Evolutionary conservation across 1,140 invertebrate species (phyloP).

Genomic region (Leptoteleia sp.): DNA sequence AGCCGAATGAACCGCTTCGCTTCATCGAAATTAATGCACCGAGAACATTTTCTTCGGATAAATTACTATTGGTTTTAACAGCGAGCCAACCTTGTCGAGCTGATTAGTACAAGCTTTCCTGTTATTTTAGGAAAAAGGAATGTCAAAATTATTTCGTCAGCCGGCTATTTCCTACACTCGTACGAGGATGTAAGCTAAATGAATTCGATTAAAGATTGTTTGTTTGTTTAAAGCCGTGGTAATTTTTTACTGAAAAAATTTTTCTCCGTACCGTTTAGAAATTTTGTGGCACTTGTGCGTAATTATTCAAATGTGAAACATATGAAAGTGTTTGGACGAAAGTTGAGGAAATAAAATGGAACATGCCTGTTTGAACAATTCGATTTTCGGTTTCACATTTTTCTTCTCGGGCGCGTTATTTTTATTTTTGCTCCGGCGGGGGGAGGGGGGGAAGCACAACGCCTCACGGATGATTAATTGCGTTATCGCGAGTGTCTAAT

Average conservation of each 20-base stretch:
- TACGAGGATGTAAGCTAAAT: no score
- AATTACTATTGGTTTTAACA: no score
- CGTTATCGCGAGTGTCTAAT: slow-evolving; percentile 19
- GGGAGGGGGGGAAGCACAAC: slow-evolving; percentile 3
- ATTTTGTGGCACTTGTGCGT: slow-evolving; percentile 28
- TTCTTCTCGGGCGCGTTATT: not conserved
- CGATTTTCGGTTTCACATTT: slow-evolving; percentile 36
- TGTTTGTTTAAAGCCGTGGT: no score
- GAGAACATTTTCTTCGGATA: no score
- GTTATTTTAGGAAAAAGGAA: no score
- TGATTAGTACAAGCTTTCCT: no score
- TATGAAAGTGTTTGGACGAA: slow-evolving; percentile 58
- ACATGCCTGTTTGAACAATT: slow-evolving; percentile 33
- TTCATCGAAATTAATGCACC: no score
- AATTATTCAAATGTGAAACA: slow-evolving; percentile 57
- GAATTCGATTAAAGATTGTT: no score
- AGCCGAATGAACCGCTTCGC: not conserved
- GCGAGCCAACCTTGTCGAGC: no score
- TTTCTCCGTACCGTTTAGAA: slow-evolving; percentile 40
- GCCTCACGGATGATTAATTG: slow-evolving; percentile 10
- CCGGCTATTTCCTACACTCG: no score
- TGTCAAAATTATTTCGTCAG: no score
- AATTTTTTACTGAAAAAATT: no score
- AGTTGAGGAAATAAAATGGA: slow-evolving; percentile 52
- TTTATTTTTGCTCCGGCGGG: slow-evolving; percentile 10